Percentiles rank a stretch among this genome's conserved stretches.
Evolutionary conservation across 2,888 invertebrate species (phyloP).

Genomic region (Strigamia maritima): DNA sequence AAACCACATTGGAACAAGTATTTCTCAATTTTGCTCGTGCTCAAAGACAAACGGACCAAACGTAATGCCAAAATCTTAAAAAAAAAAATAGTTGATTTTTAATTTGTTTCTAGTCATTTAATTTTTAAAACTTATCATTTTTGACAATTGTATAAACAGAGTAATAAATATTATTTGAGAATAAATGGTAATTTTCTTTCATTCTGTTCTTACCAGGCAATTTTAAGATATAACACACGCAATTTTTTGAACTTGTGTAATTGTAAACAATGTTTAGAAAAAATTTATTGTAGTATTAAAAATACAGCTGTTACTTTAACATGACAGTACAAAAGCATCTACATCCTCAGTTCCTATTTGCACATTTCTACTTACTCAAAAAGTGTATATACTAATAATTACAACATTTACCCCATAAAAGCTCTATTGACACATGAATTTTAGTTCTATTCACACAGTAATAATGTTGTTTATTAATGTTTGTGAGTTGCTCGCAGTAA

Average conservation of each 20-base stretch:
- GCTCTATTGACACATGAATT: background rate
- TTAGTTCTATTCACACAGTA: background rate
- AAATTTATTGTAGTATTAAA: background rate
- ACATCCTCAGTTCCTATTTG: no score
- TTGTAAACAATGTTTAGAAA: background rate
- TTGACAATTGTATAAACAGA: background rate
- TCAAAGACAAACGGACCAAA: conserved; percentile 10
- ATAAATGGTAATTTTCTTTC: no score
- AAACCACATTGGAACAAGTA: conserved; percentile 72
- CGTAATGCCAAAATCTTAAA: background rate
- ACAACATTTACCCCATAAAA: background rate
- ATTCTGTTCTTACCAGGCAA: no score
- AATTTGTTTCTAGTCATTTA: background rate
- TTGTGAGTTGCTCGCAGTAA: background rate
- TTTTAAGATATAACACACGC: no score
- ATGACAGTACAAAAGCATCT: background rate
- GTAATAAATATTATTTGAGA: background rate
- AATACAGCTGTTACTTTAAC: background rate
- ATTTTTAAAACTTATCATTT: background rate
- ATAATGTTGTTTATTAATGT: background rate
- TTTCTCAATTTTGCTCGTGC: conserved; percentile 41
- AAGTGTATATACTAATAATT: background rate
- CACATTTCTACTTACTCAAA: no score
- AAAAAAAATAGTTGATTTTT: background rate
- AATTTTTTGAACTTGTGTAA: background rate